Evolutionary conservation across 2,888 invertebrate genomes (phyloP).

Genomic region (Caenorhabditis japonica): DNA sequence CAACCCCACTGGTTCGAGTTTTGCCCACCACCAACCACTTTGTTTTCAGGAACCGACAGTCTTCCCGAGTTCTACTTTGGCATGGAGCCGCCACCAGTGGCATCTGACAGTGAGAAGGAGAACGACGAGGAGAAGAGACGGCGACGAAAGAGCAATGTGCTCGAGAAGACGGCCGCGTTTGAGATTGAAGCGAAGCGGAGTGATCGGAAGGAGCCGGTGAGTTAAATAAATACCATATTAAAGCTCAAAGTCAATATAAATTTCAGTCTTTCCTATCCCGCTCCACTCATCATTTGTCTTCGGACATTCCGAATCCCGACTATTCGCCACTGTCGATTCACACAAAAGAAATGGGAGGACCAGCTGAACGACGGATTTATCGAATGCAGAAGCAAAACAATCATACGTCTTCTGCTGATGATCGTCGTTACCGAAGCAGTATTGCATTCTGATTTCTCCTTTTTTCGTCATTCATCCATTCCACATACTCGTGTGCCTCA

Average conservation of each 20-base stretch:
- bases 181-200: slow-evolving; percentile 42
- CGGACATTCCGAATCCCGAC: slow-evolving; percentile 38
- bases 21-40: no score
- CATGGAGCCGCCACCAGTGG: slow-evolving; percentile 56
- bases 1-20: no score
- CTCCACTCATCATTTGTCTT: slow-evolving; percentile 37
- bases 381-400: slow-evolving; percentile 43
- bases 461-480: slow-evolving; percentile 6
- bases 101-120: slow-evolving; percentile 28
- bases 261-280: slow-evolving; percentile 44
- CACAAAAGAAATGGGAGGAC: slow-evolving; percentile 46
- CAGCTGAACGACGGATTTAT: slow-evolving; percentile 46
- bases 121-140: slow-evolving; percentile 33
- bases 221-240: background rate
- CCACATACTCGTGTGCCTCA: slow-evolving; percentile 44
- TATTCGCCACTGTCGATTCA: slow-evolving; percentile 51
- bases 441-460: slow-evolving; percentile 50
- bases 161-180: slow-evolving; percentile 45
- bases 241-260: background rate
- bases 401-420: slow-evolving; percentile 25
- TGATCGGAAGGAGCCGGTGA: slow-evolving; percentile 49
- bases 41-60: slow-evolving; percentile 28
- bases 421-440: slow-evolving; percentile 57
- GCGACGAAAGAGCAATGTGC: slow-evolving; percentile 36
- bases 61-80: slow-evolving; percentile 57